These are phyloP conservation scores for Meghimatium bilineatum DNA, from an alignment of 2,888 invertebrate genomes.

Conservation along the genomic window DNA sequence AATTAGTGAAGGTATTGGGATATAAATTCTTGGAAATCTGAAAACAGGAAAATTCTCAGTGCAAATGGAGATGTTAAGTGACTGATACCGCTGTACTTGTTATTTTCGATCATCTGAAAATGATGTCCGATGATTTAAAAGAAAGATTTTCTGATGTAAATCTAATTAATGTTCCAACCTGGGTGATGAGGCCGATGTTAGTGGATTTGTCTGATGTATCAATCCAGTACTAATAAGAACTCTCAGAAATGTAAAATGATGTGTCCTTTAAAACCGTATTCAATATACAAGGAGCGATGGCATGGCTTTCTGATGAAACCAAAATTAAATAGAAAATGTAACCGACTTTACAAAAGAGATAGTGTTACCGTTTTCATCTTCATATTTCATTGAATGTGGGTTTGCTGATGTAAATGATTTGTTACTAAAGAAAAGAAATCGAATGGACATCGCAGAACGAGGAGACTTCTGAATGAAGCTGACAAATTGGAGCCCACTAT, in stretches of 20 bases:
- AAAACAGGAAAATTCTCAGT: too few species aligned
- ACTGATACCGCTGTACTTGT: background rate
- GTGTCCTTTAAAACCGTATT: background rate
- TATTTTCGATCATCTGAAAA: slow-evolving; percentile 5
- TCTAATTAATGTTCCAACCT: background rate
- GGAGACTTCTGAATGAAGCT: background rate
- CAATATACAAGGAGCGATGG: background rate
- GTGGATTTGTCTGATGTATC: background rate
- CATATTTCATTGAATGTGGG: background rate
- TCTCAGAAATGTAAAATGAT: slow-evolving; percentile 1
- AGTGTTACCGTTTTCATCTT: background rate
- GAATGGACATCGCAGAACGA: background rate
- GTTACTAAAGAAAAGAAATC: background rate
- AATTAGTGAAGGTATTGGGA: too few species aligned
- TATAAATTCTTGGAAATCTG: too few species aligned
- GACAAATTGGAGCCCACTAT: background rate
- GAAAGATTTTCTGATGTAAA: background rate
- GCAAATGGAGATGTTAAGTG: too few species aligned
- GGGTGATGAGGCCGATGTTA: background rate
- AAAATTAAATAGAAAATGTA: background rate
- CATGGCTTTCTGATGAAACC: background rate
- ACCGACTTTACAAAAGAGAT: background rate
- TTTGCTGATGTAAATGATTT: background rate
- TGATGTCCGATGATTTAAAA: background rate
- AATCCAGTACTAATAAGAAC: background rate